Evolutionary conservation across 2,888 invertebrate genomes (phyloP).

Genomic region (Drosophila subsilvestris): DNA sequence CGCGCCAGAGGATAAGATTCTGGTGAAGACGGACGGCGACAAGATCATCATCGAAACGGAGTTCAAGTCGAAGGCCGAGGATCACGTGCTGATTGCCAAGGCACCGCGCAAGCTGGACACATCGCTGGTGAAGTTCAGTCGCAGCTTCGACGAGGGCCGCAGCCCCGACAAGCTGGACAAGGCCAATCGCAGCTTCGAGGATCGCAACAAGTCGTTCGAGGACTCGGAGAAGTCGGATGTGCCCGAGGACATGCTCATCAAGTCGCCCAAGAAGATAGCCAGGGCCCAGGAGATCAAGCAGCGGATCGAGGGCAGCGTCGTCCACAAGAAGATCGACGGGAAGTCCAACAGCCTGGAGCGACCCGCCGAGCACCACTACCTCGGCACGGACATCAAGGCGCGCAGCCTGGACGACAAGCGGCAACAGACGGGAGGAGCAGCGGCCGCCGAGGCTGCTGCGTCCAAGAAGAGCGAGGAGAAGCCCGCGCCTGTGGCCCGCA

Average conservation of each 20-base stretch:
- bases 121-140: slow-evolving; percentile 86
- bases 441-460: slow-evolving; percentile 60
- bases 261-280: slow-evolving; percentile 86
- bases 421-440: slow-evolving; percentile 26
- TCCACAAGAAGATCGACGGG: slow-evolving; percentile 86
- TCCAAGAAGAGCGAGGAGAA: slow-evolving; percentile 84
- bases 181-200: slow-evolving; percentile 87
- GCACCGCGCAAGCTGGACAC: slow-evolving; percentile 89
- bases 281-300: slow-evolving; percentile 87
- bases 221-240: slow-evolving; percentile 86
- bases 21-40: slow-evolving; percentile 89
- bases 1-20: slow-evolving; percentile 89
- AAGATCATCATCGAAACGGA: slow-evolving; percentile 89
- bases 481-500: slow-evolving; percentile 63
- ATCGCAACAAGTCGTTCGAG: slow-evolving; percentile 87
- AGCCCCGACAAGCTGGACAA: slow-evolving; percentile 85
- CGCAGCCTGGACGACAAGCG: slow-evolving; percentile 88
- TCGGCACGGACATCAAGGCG: slow-evolving; percentile 87
- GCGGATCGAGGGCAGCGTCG: slow-evolving; percentile 87
- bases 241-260: slow-evolving; percentile 85
- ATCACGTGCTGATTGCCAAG: slow-evolving; percentile 90
- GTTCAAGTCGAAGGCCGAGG: slow-evolving; percentile 90
- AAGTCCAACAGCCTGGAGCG: slow-evolving; percentile 89
- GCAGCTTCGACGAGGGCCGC: slow-evolving; percentile 87
- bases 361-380: slow-evolving; percentile 86